Evolutionary conservation across 2,888 invertebrate species (phyloP), one percentile per base, ranked within the genome.

Genomic region (Lycia hirtaria): DNA sequence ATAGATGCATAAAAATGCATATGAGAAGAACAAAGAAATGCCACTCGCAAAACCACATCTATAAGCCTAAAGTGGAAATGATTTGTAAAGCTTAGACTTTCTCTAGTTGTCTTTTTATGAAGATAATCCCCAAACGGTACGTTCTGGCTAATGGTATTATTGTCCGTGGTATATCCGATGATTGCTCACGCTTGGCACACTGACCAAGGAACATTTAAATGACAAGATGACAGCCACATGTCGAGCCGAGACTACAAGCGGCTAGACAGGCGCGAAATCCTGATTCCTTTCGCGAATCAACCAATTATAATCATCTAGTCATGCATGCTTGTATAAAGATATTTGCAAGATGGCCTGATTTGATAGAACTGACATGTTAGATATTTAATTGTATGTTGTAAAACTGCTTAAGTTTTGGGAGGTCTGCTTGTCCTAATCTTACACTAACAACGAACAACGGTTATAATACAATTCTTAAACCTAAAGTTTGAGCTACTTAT

Each of bases 181-280:
- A 80, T 78, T 76, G 74, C 81, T 78, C 79, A 81, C 79, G 81
- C 74, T 72, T 76, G 81, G 76, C 85, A 82, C 69, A 84, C 83
- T 85, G 80, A 83, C 83, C 84, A 80, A 65, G 74, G 73, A 70
- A 71, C 64, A 73, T 71, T 69, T 68, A 73, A 65, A 73, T 74
- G 78, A 80, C 77, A 71, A 76, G 74, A 71, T 78, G 85, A 80
- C 80, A 73, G 72, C 51, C 72, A 67, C 65, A 56, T 65, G 72
- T 72, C 75, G 71, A 69, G 72, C 72, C 75, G 71, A 69, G 71
- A 65, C 72, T 60, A 55, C 26, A 26, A 26, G 15, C 54, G 44
- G 48, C 35, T 56, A 44, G 67, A 68, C 66, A 68, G 49, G 60
- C 62, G 62, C 60, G 55, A 62, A 69, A 64, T 66, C 64, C 48